Conservation (phyloP, 2,888 invertebrate genomes). For the Synergus umbraculus region DNA sequence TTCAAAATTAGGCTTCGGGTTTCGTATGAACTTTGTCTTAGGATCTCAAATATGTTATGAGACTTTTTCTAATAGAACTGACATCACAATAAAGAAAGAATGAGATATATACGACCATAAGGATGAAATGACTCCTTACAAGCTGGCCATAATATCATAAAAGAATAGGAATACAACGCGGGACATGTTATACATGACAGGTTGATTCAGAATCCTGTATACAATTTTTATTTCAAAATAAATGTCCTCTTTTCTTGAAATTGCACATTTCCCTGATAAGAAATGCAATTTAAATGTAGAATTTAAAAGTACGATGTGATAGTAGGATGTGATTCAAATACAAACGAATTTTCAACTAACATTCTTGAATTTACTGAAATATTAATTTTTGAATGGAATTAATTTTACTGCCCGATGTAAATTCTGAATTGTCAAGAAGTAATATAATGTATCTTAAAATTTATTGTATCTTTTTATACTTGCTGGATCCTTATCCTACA, state of each 20-base stretch:
- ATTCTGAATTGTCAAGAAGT: neutral
- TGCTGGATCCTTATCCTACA: neutral
- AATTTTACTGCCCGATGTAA: neutral
- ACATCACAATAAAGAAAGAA: neutral
- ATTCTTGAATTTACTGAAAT: neutral
- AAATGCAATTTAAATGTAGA: neutral
- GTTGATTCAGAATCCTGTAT: neutral
- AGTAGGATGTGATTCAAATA: too few relatives aligned
- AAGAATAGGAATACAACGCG: neutral
- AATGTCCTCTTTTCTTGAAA: neutral
- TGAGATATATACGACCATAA: neutral
- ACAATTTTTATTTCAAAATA: neutral
- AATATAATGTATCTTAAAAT: neutral
- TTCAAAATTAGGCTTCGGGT: neutral
- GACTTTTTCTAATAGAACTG: conserved; percentile 1
- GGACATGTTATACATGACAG: neutral
- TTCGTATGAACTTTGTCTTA: neutral
- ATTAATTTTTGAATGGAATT: neutral
- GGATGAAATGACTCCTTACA: neutral
- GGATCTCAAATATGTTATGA: neutral
- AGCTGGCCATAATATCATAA: neutral
- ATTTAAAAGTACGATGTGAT: too few relatives aligned
- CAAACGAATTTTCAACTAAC: too few relatives aligned
- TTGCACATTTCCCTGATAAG: neutral
- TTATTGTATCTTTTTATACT: neutral